Percentiles rank a stretch among this genome's conserved stretches.
phyloP scores from a whole-genome alignment of 1,140 invertebrate species.

The Carcinoscorpius rotundicauda region DNA sequence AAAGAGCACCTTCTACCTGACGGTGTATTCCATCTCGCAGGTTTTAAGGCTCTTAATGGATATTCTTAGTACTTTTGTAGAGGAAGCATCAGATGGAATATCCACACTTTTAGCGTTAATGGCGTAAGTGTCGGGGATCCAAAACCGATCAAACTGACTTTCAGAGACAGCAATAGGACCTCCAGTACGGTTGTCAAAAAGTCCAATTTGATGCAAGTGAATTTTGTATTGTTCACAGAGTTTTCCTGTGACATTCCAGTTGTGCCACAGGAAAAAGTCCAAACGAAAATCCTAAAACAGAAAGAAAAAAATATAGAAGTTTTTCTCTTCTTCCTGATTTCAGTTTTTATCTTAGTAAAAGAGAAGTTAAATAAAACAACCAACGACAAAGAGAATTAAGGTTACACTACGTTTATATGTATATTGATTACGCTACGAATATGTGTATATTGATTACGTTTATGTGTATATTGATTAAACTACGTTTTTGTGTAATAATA shows the following conservation, averaged over 20 bases:
- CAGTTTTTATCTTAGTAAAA: too few relatives aligned
- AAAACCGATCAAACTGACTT: slow-evolving; percentile 37
- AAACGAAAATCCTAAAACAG: slow-evolving; percentile 12
- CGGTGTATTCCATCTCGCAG: slow-evolving; percentile 11
- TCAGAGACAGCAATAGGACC: slow-evolving; percentile 6
- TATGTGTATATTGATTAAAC: too few relatives aligned
- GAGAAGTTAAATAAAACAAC: too few relatives aligned
- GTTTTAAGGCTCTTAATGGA: background rate
- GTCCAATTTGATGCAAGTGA: background rate
- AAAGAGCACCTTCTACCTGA: slow-evolving; percentile 11
- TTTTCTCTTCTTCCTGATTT: too few relatives aligned
- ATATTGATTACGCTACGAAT: too few relatives aligned
- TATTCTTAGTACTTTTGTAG: slow-evolving; percentile 5
- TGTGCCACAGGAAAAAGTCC: slow-evolving; percentile 12
- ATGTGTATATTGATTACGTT: too few relatives aligned
- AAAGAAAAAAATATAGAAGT: too few relatives aligned
- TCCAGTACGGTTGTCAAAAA: background rate
- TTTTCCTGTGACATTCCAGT: slow-evolving; percentile 4
- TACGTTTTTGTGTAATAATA: too few relatives aligned
- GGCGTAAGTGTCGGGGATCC: slow-evolving; percentile 77
- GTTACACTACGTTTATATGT: too few relatives aligned
- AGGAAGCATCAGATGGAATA: slow-evolving; percentile 9
- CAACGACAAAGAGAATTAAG: too few relatives aligned
- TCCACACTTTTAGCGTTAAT: slow-evolving; percentile 66
- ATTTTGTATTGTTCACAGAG: background rate